A percentile compares a stretch with the other conserved stretches of the same genome.
phyloP scores from a whole-genome alignment of 2,113 vertebrate genomes.

The Clupea harengus region DNA sequence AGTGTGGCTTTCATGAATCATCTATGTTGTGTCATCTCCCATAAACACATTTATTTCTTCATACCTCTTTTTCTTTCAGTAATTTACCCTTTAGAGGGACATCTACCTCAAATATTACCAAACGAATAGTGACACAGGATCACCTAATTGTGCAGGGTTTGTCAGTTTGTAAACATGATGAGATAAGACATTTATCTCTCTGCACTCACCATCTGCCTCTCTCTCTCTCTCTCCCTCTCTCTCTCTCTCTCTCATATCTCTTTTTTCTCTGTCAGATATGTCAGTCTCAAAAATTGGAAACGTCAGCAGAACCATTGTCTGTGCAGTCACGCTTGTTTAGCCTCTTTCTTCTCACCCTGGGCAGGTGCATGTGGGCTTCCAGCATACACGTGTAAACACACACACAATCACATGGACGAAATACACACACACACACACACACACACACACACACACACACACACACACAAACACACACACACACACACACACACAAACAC shows the following conservation, averaged over 20 bases:
- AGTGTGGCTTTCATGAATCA: no score
- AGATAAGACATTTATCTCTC: constrained; percentile 67
- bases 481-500: not conserved
- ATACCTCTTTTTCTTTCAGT: not conserved
- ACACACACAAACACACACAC: not conserved
- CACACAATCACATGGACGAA: not conserved
- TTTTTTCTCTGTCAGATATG: constrained; percentile 30
- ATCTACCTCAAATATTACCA: not conserved
- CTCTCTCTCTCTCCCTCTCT: not conserved
- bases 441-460: not conserved
- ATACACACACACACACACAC: not conserved
- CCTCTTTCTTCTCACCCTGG: constrained; percentile 17
- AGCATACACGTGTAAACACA: not conserved
- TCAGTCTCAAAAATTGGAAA: constrained; percentile 38
- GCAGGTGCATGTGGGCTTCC: constrained; percentile 54
- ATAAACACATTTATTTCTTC: not conserved
- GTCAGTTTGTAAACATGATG: constrained; percentile 60
- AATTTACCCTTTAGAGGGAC: not conserved
- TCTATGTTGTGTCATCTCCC: no score
- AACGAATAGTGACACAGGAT: constrained; percentile 27
- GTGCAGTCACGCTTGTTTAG: constrained; percentile 48
- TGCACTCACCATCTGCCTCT: constrained; percentile 25
- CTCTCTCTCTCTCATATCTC: constrained; percentile 23
- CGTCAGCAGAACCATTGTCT: constrained; percentile 59
- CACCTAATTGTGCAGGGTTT: constrained; percentile 50